Conservation (phyloP, 2,797 vertebrate species). For the Erethizon dorsatum region DNA sequence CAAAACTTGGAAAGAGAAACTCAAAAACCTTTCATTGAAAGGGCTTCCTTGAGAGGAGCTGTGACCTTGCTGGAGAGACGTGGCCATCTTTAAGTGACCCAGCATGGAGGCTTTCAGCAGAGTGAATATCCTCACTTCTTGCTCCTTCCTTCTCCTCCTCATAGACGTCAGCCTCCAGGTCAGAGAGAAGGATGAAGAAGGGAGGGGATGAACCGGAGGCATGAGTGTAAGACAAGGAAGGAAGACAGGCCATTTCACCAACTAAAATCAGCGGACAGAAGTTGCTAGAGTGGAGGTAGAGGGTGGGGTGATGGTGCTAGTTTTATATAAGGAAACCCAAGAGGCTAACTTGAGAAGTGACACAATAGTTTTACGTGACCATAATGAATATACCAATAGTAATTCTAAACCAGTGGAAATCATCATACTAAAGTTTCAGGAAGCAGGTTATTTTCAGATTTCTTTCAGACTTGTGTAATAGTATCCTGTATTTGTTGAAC, state of each 20-base stretch:
- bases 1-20: background rate
- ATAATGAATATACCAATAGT: background rate
- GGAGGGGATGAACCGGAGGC: background rate
- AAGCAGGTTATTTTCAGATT: background rate
- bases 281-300: background rate
- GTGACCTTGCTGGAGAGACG: background rate
- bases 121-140: background rate
- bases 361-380: background rate
- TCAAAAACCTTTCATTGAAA: background rate
- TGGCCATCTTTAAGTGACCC: background rate
- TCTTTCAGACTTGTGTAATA: background rate
- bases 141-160: background rate
- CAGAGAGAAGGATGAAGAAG: background rate
- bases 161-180: background rate
- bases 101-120: background rate
- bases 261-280: slow-evolving; percentile 4
- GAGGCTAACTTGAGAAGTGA: background rate
- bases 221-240: background rate
- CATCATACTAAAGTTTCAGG: background rate
- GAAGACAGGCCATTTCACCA: background rate
- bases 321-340: background rate
- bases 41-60: background rate
- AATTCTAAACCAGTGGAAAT: background rate
- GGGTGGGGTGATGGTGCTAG: background rate
- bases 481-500: background rate